Base-by-base conservation (phyloP, 2,888 invertebrate species). In the Leucania comma region DNA sequence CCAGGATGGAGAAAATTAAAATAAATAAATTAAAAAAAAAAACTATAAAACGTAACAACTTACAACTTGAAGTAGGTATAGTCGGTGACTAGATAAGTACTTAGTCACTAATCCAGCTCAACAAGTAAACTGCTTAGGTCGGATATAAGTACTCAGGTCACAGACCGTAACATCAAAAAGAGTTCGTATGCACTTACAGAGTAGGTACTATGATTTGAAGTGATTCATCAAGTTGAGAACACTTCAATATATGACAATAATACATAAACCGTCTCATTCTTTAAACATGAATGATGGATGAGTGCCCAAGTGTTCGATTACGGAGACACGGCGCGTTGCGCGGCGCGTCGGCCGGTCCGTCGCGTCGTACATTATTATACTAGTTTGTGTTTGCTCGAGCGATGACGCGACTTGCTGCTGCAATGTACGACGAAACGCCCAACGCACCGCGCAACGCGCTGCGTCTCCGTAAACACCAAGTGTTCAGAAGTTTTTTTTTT, bases 211-310 rank as follows among this genome's bases (percentile, higher is more conserved):
- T 17, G 17, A 1, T 32, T 20, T 59, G 5, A 56, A 38, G 29
- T 70, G 56, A 64, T 63, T 57, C 26, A 72, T 51, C 8, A n/a
- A 17, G 22, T 9, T n/a, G 9, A 54, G 26, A 54, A 8, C 12
- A 10, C 35, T 26, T 24, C 12, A 38, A 2, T n/a, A 53, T 48
- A 46, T 48, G 29, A 48, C 26, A 38, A 24, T 61, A 48, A 48
- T 24, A 53, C n/a, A 3, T 12, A 38, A 38, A n/a, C 20, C 26
- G 14, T 26, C 14, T 26, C 24, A 32, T 9, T 29, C 9, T 29
- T 57, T 26, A n/a, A 57, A 56, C 22, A 0, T 29, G 68, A 57
- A 38, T 14, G 56, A 38, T 62, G 22, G 26, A 12, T 22, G 5
- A n/a, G 26, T 26, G n/a, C 6, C 29, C 24, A 14, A n/a, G n/a